phyloP scores from a whole-genome alignment of 2,113 vertebrate species.

The Microtus ochrogaster region DNA sequence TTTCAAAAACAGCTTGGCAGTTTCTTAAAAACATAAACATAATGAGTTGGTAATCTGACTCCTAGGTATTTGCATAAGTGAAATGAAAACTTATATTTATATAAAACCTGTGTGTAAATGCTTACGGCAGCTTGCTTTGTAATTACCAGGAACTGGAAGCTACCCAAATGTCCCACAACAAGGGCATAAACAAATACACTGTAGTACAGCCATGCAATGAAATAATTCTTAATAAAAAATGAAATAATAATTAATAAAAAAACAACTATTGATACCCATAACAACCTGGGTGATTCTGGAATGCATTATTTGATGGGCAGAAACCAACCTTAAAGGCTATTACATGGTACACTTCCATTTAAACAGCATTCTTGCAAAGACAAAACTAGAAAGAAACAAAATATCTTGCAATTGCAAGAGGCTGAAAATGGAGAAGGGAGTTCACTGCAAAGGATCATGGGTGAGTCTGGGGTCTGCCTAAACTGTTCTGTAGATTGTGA shows the following conservation, averaged over 20 bases:
- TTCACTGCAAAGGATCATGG: not conserved
- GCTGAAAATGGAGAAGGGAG: not conserved
- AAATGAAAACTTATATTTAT: constrained; percentile 39
- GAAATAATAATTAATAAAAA: constrained; percentile 2
- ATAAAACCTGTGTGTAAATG: constrained; percentile 33
- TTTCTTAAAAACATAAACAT: constrained; percentile 50
- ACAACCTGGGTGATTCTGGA: not conserved
- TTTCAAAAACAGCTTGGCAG: not conserved
- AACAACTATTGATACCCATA: not conserved
- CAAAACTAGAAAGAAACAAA: constrained; percentile 5
- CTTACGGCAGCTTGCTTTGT: constrained; percentile 27
- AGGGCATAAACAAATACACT: not conserved
- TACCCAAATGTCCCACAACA: constrained; percentile 16
- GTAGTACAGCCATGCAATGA: not conserved
- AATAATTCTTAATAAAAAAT: not conserved
- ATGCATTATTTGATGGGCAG: not conserved
- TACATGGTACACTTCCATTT: not conserved
- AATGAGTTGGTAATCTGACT: constrained; percentile 30
- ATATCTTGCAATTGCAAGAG: not conserved
- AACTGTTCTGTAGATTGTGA: not conserved
- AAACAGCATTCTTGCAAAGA: not conserved
- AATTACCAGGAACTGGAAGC: constrained; percentile 37
- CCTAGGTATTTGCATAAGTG: constrained; percentile 19
- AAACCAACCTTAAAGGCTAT: not conserved
- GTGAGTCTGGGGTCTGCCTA: accelerated